A percentile compares a stretch with the other conserved stretches of the same genome.
Evolutionary conservation across 1,140 invertebrate genomes (phyloP).

Genomic region (Akabosia matsudoensis): DNA sequence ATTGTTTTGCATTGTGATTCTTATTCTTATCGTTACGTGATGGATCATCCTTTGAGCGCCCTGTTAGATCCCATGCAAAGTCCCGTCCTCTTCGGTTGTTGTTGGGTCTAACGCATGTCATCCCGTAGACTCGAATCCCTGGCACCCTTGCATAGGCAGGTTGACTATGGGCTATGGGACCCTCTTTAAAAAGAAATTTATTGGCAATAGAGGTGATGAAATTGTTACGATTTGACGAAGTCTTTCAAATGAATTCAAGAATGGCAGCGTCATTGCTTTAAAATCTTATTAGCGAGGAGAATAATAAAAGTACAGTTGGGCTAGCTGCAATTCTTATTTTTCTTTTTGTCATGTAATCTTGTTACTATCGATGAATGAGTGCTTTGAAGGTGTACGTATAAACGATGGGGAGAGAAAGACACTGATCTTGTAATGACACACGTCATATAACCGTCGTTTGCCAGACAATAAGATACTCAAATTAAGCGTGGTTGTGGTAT

Average conservation of each 20-base stretch:
- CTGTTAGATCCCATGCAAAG: neutral
- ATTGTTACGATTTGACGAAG: no score
- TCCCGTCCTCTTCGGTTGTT: slow-evolving; percentile 38
- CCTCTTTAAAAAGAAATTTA: slow-evolving; percentile 60
- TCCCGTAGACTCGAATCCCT: slow-evolving; percentile 84
- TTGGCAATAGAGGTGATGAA: no score
- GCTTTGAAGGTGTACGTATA: no score
- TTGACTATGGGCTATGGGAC: slow-evolving; percentile 88
- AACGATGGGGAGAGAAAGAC: no score
- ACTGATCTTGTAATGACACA: neutral
- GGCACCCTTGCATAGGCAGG: slow-evolving; percentile 89
- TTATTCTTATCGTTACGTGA: slow-evolving; percentile 8
- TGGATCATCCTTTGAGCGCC: neutral
- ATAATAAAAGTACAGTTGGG: no score
- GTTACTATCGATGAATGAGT: no score
- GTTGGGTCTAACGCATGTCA: slow-evolving; percentile 76
- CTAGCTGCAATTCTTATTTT: no score
- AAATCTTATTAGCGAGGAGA: no score
- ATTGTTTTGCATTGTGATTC: neutral
- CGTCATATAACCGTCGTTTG: neutral
- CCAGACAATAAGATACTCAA: no score
- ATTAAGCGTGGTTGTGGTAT: neutral
- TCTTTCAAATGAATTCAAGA: no score
- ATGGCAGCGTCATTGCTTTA: no score
- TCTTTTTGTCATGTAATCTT: neutral